Base-by-base conservation (phyloP, 2,888 invertebrate species). In the Petrolisthes cinctipes region DNA sequence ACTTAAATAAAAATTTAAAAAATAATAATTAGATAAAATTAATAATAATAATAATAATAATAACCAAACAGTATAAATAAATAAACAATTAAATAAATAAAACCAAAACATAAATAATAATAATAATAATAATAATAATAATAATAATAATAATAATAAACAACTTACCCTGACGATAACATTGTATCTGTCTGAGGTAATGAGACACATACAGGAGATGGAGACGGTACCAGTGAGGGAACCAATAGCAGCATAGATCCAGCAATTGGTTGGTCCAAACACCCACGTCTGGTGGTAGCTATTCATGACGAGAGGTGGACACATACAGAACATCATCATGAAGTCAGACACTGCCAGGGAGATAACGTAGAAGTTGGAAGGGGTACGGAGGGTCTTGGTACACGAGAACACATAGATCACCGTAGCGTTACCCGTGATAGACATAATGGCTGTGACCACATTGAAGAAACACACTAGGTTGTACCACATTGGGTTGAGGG, bases 311-410 rank as follows among this genome's bases (percentile, higher is more conserved):
- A 88, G 81, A 9, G 85, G 81, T 5, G 88, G 83, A 66, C 73
- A 82, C 75, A 82, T 88, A 68, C 76, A 76, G 54, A 95, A 94
- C 97, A 97, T 97, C 96, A 97, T 97, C 91, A 96, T 94, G 92
- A 97, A 96, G 92, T 97, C 97, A 86, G 97, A 97, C 93, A 98
- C 95, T 61, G 98, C 98, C 92, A 98, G 94, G 93, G 98, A 98
- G 89, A 98, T 95, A 89, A 98, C 96, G 91, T 98, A 94, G 91
- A 98, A 94, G 93, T 98, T 98, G 91, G 98, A 97, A 6, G 88
- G 84, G 17, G 86, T 87, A 6, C 91, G 84, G 11, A 91, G 86
- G 17, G 82, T 53, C 82, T 91, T 91, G 79, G 90, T 91, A n/a
- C 88, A 80, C 14, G 86, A 88, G 91, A 91, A 91, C 7, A 91